These are phyloP conservation scores for zebrafish (Danio rerio) DNA, from an alignment of 2,113 vertebrate species.

Conservation along the genomic window DNA sequence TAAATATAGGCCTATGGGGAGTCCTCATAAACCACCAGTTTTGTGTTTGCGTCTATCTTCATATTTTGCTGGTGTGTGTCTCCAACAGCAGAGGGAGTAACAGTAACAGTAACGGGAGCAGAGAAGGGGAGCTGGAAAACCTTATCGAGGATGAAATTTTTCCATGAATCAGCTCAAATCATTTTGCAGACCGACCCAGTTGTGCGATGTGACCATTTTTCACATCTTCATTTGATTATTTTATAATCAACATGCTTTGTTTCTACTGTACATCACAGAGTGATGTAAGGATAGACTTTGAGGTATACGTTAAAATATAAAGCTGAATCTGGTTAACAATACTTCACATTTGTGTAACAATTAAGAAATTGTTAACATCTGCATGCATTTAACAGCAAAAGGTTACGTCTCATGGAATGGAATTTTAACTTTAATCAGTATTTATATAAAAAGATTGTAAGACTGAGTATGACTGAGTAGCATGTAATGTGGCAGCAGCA, in stretches of 20 bases:
- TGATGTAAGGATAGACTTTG: too few species aligned
- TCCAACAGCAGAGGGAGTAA: conserved; percentile 65
- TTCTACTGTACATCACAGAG: neutral
- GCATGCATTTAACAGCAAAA: too few species aligned
- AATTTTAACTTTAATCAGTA: too few species aligned
- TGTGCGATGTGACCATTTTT: neutral
- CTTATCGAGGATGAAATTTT: conserved; percentile 74
- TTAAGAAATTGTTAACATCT: too few species aligned
- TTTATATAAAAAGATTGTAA: neutral
- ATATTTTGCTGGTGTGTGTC: neutral
- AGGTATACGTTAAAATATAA: neutral
- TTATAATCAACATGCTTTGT: neutral
- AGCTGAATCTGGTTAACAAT: neutral
- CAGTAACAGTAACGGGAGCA: conserved; percentile 68
- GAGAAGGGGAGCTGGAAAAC: conserved; percentile 77
- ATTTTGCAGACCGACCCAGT: too few species aligned
- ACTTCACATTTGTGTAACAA: neutral
- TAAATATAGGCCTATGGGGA: too few species aligned
- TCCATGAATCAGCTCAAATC: conserved; percentile 36
- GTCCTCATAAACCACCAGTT: too few species aligned
- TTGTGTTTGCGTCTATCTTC: neutral
- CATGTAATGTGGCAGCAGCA: neutral
- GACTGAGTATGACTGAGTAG: neutral
- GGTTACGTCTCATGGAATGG: too few species aligned
- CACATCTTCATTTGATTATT: neutral